Conservation (phyloP, 2,888 invertebrate species). For the Brenthis daphne region DNA sequence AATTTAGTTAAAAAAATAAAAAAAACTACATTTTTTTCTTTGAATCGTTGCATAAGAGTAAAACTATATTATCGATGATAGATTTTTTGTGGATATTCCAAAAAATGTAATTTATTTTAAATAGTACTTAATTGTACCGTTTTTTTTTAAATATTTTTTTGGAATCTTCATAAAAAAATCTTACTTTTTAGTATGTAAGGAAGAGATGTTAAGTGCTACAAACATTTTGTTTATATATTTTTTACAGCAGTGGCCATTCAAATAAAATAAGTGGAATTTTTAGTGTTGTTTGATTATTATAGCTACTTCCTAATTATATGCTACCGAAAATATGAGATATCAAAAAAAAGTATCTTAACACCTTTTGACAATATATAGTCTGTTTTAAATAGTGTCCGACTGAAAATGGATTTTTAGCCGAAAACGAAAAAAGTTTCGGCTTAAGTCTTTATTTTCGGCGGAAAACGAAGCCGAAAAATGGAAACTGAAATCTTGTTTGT, state of each 20-base stretch:
- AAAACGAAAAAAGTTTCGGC: too few species aligned
- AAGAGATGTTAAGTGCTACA: slow-evolving; percentile 49
- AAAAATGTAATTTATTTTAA: slow-evolving; percentile 9
- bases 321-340: too few species aligned
- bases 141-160: slow-evolving; percentile 15
- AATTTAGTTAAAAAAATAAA: slow-evolving; percentile 10
- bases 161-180: slow-evolving; percentile 39
- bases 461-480: too few species aligned
- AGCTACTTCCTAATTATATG: too few species aligned
- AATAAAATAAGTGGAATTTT: slow-evolving; percentile 53
- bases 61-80: slow-evolving; percentile 30
- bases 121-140: slow-evolving; percentile 16
- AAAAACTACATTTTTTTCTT: background rate
- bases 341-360: too few species aligned
- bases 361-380: too few species aligned
- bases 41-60: slow-evolving; percentile 5
- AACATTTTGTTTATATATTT: slow-evolving; percentile 58
- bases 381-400: too few species aligned
- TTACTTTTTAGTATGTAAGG: slow-evolving; percentile 40
- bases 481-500: too few species aligned
- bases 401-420: too few species aligned
- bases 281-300: slow-evolving; percentile 36
- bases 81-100: slow-evolving; percentile 29
- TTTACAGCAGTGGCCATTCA: slow-evolving; percentile 61
- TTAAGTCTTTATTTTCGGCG: too few species aligned